Base-by-base conservation (phyloP, 1,140 invertebrate genomes). In the Platyscapa corneri region DNA sequence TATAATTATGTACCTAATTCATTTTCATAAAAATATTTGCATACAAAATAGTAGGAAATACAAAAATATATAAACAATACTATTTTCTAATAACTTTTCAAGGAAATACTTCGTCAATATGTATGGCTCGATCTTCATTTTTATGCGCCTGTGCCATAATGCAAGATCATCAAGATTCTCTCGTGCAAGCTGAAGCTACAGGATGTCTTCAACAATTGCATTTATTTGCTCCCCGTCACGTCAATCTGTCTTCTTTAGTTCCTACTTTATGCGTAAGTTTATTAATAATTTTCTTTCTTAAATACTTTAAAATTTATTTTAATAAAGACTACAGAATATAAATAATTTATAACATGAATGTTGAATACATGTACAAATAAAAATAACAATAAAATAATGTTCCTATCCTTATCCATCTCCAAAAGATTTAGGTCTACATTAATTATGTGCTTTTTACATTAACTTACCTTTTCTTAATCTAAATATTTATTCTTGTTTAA, bases 161-260 rank as follows among this genome's bases (percentile, higher is more conserved):
- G 95, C 97, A 98, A 91, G 97, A 98, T 90, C 97, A 99, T 91
- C 95, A 96, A 82, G 97, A 98, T 93, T 96, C 96, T 1, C 93
- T 98, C 30, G 98, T 99, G 3, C 97, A 99, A 93, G 97, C 98
- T 0, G 99, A 99, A 93, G 98, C 99, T 16, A 97, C 98, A 20
- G 96, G 97, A 42, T 99, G 98, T 91, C 95, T 99, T 64, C 99
- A 99, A 91, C 98, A 99, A 90, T 94, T 99, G 80, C 99, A 99
- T 94, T 95, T 99, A 91, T 99, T 99, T 94, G 98, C 98, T 86
- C 98, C 98, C 0, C 95, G 96, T 88, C 97, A 99, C 91, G 97
- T 99, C 75, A 98, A 99, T 93, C 94, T 99, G 84, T 97, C 97
- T 84, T 96, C 97, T 12, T 94, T 99, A 7, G 98, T 99, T 86